Base-by-base conservation (phyloP, 2,888 invertebrate species). In the Habrosyne pyritoides region DNA sequence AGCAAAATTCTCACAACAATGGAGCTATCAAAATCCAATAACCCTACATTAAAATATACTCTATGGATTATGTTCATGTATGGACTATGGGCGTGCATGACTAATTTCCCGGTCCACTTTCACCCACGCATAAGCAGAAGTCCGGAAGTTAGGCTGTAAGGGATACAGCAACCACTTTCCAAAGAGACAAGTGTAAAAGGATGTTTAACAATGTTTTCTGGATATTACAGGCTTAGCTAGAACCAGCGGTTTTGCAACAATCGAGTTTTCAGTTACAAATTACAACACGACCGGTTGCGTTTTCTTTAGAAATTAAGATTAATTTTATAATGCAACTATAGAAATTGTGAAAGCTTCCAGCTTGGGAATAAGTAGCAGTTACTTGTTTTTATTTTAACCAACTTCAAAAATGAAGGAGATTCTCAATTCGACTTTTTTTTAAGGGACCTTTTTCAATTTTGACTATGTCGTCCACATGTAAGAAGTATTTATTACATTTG, bases 21-120 rank as follows among this genome's bases (percentile, higher is more conserved):
- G 57, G 10, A 61, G 60, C 65, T 68, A 75, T 75, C 68, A 71
- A 71, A 67, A 65, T 69, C 66, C 63, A 67, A 71, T 71, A 69
- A 68, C 60, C 62, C 57, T 54, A 53, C 26, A 47, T 47, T 53
- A 48, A 57, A 53, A 53, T 52, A 53, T 61, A 63, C 61, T n/a
- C n/a, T n/a, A n/a, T n/a, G n/a, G n/a, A 57, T 63, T 63, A 66
- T 61, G 63, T 57, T 65, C 64, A 65, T 64, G 60, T 55, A 61
- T 63, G 58, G 61, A 64, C 69, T 71, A 67, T 66, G 63, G 66
- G 73, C n/a, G n/a, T n/a, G n/a, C n/a, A n/a, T n/a, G n/a, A n/a
- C n/a, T 69, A 77, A 76, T 75, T 77, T 73, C 66, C 62, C 59
- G 66, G 66, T 64, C 61, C 63, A 73, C 83, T 83, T 83, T 83